These are phyloP conservation scores for Genyomyrus donnyi DNA, from an alignment of 2,113 vertebrate species.

Conservation along the genomic window DNA sequence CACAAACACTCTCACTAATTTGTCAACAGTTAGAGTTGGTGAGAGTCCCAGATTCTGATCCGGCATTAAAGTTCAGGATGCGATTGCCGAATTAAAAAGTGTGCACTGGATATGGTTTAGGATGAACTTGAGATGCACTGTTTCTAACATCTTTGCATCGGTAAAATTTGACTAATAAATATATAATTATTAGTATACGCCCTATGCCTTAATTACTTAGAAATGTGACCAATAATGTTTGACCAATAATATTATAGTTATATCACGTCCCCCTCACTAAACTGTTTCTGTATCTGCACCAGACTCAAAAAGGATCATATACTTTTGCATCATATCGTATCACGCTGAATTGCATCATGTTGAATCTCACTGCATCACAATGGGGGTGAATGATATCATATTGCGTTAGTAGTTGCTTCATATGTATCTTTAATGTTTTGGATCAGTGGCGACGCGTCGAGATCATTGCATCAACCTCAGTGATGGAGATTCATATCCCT, in stretches of 20 bases:
- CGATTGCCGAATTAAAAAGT: background rate
- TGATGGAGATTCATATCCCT: background rate
- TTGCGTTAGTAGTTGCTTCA: background rate
- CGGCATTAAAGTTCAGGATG: background rate
- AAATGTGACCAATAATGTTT: background rate
- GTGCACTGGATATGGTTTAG: background rate
- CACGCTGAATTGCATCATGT: background rate
- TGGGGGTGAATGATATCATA: background rate
- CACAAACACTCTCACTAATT: background rate
- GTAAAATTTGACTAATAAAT: background rate
- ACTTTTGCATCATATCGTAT: background rate
- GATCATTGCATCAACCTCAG: background rate
- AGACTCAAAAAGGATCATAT: background rate
- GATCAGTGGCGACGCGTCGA: background rate
- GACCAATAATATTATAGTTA: background rate
- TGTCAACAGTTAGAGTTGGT: background rate
- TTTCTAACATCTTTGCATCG: background rate
- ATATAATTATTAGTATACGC: background rate
- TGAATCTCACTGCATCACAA: background rate
- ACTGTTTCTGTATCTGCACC: background rate
- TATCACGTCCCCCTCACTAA: background rate
- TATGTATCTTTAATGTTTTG: background rate
- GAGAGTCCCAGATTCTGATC: background rate
- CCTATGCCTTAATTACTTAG: background rate
- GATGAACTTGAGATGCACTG: background rate